Evolutionary conservation across 1,140 invertebrate species (phyloP).

Genomic region (Meloidogyne chitwoodi): DNA sequence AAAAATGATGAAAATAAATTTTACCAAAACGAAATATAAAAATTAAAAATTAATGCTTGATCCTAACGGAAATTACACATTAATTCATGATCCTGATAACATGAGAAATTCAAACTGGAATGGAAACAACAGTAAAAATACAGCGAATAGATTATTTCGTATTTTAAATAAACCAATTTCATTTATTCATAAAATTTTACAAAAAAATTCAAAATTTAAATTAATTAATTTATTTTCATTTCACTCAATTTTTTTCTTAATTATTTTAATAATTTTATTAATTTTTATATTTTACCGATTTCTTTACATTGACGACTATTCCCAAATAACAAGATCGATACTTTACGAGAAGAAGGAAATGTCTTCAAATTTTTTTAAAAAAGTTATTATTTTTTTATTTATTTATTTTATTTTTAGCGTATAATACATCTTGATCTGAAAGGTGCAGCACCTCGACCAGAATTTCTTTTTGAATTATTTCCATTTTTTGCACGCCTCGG

Average conservation of each 20-base stretch:
- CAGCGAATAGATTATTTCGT: not conserved
- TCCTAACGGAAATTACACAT: not conserved
- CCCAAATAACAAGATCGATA: too few relatives aligned
- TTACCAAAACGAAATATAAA: too few relatives aligned
- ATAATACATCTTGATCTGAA: conserved; percentile 83
- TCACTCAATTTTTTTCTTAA: not conserved
- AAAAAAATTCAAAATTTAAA: not conserved
- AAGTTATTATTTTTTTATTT: not conserved
- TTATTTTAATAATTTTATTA: not conserved
- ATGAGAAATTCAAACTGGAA: too few relatives aligned
- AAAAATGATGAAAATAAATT: too few relatives aligned
- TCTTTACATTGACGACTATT: not conserved
- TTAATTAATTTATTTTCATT: not conserved
- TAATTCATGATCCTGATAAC: not conserved
- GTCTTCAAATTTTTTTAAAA: conserved; percentile 3
- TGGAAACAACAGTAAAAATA: not conserved
- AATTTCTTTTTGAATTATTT: conserved; percentile 71
- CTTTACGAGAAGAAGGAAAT: not conserved
- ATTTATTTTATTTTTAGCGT: not conserved
- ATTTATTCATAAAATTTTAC: not conserved
- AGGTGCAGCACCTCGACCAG: conserved; percentile 73
- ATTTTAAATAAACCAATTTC: not conserved
- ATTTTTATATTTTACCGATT: not conserved
- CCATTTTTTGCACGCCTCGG: conserved; percentile 73
- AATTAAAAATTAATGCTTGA: conserved; percentile 2